phyloP scores from a whole-genome alignment of 2,113 vertebrate genomes.

The Spea multiplicata region DNA sequence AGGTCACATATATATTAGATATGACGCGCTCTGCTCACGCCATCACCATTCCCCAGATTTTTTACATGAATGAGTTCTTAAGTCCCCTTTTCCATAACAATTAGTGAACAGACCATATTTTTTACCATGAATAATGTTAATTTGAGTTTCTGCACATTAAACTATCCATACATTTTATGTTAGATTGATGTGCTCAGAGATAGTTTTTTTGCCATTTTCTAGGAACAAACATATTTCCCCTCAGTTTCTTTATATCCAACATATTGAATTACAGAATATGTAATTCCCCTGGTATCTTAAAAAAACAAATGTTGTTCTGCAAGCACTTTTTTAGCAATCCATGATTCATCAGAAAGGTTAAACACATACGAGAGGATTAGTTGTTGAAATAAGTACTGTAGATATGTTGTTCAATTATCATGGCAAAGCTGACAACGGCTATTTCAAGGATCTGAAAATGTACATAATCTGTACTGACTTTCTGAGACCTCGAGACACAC shows the following conservation, averaged over 20 bases:
- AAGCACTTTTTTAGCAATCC: constrained; percentile 42
- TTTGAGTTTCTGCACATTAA: too few relatives aligned
- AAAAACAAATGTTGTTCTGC: constrained; percentile 39
- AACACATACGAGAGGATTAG: constrained; percentile 52
- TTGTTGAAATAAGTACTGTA: constrained; percentile 46
- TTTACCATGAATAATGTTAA: too few relatives aligned
- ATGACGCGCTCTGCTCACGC: too few relatives aligned
- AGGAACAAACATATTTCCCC: neutral
- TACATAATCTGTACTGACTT: constrained; percentile 47
- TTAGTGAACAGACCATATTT: too few relatives aligned
- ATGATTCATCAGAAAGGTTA: constrained; percentile 25
- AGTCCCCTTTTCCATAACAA: too few relatives aligned
- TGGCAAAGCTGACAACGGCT: constrained; percentile 51
- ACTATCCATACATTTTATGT: too few relatives aligned
- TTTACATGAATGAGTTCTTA: too few relatives aligned
- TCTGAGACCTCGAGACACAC: constrained; percentile 16
- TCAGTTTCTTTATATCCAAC: neutral
- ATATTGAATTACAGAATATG: constrained; percentile 8
- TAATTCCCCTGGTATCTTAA: constrained; percentile 44
- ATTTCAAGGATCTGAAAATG: constrained; percentile 49
- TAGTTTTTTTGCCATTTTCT: too few relatives aligned
- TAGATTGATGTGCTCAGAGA: too few relatives aligned
- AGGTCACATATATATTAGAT: too few relatives aligned
- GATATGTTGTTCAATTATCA: constrained; percentile 56
- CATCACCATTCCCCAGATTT: too few relatives aligned